These are phyloP conservation scores for Eudorcas thomsonii DNA, from an alignment of 2,113 vertebrate species.

Conservation along the genomic window DNA sequence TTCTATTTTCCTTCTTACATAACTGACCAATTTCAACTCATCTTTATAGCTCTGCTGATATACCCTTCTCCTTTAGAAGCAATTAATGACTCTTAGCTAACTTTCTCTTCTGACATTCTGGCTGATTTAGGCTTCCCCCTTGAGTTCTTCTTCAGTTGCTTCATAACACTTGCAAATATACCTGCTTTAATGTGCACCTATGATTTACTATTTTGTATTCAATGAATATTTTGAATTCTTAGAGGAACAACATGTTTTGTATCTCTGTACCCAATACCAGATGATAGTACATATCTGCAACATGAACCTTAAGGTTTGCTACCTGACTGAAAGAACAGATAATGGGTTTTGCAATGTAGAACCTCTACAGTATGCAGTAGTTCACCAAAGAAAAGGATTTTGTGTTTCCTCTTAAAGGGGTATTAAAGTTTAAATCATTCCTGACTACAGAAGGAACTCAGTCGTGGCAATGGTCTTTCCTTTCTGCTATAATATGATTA, in stretches of 20 bases:
- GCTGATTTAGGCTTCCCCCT: background rate
- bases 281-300: background rate
- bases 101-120: background rate
- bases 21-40: background rate
- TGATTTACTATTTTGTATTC: background rate
- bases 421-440: background rate
- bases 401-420: background rate
- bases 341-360: background rate
- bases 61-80: background rate
- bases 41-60: background rate
- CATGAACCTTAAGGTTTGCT: background rate
- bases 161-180: background rate
- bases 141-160: background rate
- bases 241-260: background rate
- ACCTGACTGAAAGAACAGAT: background rate
- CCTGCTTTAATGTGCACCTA: background rate
- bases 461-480: background rate
- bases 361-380: background rate
- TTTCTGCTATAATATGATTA: background rate
- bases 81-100: background rate
- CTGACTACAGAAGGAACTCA: background rate
- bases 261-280: background rate
- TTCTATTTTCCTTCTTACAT: background rate
- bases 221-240: background rate
- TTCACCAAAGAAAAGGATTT: background rate